Evolutionary conservation across 2,888 invertebrate genomes (phyloP).

Genomic region (Mimumesa dahlbomi): DNA sequence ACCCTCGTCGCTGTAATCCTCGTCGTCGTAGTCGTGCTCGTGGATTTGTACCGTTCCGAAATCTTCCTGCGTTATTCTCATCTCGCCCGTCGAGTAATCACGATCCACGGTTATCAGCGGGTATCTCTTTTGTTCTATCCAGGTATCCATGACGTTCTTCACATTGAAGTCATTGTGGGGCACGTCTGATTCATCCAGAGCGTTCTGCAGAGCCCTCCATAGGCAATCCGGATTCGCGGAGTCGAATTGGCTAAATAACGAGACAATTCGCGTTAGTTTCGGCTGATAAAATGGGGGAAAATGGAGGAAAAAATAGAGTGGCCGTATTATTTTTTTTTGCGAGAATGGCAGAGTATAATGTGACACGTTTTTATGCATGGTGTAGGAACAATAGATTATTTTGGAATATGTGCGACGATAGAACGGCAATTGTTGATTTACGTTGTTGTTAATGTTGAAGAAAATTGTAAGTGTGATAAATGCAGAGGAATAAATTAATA

Average conservation of each 20-base stretch:
- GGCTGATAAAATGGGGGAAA: too few relatives aligned
- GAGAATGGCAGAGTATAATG: too few relatives aligned
- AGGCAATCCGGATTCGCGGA: conserved; percentile 82
- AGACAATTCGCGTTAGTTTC: too few relatives aligned
- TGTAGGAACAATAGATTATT: too few relatives aligned
- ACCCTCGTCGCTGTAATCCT: not conserved
- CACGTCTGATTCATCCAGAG: conserved; percentile 25
- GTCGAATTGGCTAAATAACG: conserved; percentile 42
- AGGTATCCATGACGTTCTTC: conserved; percentile 80
- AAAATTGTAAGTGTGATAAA: too few relatives aligned
- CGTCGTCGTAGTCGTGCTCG: not conserved
- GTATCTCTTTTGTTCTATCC: conserved; percentile 85
- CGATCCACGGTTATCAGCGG: conserved; percentile 84
- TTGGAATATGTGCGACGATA: too few relatives aligned
- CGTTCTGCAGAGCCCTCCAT: conserved; percentile 71
- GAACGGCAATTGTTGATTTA: too few relatives aligned
- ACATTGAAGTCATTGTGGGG: conserved; percentile 75
- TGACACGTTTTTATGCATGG: too few relatives aligned
- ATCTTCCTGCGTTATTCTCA: conserved; percentile 80
- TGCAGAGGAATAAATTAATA: too few relatives aligned
- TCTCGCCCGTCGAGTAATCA: conserved; percentile 80
- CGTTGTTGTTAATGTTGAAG: too few relatives aligned
- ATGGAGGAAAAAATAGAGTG: too few relatives aligned
- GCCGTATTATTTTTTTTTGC: too few relatives aligned
- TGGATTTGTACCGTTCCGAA: not conserved